A percentile compares a stretch with the other conserved stretches of the same genome.
These are phyloP conservation scores for Callopanchax toddi DNA, from an alignment of 2,113 vertebrate species.

Conservation along the genomic window DNA sequence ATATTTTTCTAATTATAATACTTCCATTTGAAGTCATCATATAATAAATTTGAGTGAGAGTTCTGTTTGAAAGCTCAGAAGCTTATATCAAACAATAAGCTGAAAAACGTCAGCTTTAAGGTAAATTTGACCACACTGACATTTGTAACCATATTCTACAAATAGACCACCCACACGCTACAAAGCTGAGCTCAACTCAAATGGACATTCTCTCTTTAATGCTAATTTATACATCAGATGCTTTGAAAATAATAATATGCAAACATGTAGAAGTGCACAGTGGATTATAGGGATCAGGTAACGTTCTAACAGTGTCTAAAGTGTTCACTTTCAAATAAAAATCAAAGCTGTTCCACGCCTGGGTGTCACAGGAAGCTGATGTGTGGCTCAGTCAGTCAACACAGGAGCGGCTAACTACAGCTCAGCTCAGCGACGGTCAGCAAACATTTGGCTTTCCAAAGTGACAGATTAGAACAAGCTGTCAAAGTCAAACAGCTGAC, in stretches of 20 bases:
- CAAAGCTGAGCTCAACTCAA: constrained; percentile 64
- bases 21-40: constrained; percentile 9
- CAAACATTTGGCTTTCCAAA: constrained; percentile 32
- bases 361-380: constrained; percentile 2
- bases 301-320: background rate
- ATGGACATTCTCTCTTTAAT: constrained; percentile 18
- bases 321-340: constrained; percentile 3
- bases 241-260: background rate
- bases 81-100: background rate
- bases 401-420: constrained; percentile 30
- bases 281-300: constrained; percentile 6
- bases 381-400: too few species aligned
- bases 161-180: constrained; percentile 62
- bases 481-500: constrained; percentile 53
- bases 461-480: constrained; percentile 22
- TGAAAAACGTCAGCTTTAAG: constrained; percentile 10
- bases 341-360: background rate
- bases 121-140: constrained; percentile 17
- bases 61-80: background rate
- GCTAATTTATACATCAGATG: background rate
- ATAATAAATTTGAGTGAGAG: constrained; percentile 6
- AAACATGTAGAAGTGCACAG: constrained; percentile 10
- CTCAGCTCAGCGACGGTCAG: constrained; percentile 65
- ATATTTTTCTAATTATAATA: background rate
- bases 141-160: constrained; percentile 2